Evolutionary conservation across 2,797 vertebrate genomes (phyloP).

Genomic region (Pterois miles): DNA sequence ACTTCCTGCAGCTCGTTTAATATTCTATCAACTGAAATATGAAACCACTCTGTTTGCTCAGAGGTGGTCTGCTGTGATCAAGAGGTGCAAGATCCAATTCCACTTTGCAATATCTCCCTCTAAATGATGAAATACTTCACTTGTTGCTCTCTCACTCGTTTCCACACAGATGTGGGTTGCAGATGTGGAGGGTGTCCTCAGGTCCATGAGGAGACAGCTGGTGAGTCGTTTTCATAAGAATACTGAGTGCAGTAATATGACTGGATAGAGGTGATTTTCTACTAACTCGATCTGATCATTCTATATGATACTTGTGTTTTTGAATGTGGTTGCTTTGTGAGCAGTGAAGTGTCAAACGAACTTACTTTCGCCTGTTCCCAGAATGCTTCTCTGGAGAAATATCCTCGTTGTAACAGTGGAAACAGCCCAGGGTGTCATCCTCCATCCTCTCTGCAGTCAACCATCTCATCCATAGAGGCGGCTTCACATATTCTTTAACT

Average conservation of each 20-base stretch:
- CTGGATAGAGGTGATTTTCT: background rate
- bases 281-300: background rate
- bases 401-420: conserved; percentile 29
- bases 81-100: conserved; percentile 34
- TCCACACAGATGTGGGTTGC: conserved; percentile 60
- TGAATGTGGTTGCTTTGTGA: background rate
- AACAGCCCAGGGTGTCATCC: conserved; percentile 5
- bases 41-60: conserved; percentile 17
- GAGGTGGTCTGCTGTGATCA: conserved; percentile 43
- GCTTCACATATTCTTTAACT: conserved; percentile 9
- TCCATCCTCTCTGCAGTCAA: conserved; percentile 17
- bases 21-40: conserved; percentile 41
- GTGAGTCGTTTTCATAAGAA: conserved; percentile 37
- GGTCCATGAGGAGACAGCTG: conserved; percentile 60
- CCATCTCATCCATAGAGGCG: conserved; percentile 20
- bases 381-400: conserved; percentile 62
- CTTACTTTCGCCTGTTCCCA: conserved; percentile 35
- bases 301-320: conserved; percentile 1
- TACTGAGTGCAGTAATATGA: background rate
- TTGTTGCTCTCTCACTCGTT: background rate
- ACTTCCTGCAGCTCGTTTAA: conserved; percentile 21
- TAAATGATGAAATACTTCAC: conserved; percentile 62
- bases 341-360: conserved; percentile 34
- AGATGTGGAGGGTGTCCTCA: conserved; percentile 62
- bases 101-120: conserved; percentile 28